Base-by-base conservation (phyloP, 2,113 vertebrate species). In the Podiceps cristatus region DNA sequence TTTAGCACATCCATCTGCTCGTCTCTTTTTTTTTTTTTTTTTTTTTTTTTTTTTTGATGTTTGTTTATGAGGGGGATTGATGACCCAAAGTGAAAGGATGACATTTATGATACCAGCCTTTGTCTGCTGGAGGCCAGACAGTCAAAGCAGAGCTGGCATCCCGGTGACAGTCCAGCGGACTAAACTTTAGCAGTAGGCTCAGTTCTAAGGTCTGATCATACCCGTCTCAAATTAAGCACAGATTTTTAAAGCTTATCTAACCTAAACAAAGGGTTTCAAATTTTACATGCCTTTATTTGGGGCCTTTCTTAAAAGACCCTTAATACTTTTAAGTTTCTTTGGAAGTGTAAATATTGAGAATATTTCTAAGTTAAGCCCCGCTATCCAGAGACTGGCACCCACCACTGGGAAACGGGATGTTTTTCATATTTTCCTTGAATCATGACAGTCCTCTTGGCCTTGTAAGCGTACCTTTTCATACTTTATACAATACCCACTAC, bases 61-160 rank as follows among this genome's bases (percentile, higher is more conserved):
- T n/a, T n/a, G n/a, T n/a, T n/a, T n/a, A 25, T 13, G 49, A 83
- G 66, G 58, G 20, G 80, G 58, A 63, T 58, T 75, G 80, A 73
- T 95, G 89, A n/a, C 66, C 81, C 80, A 11, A 29, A 87, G 50
- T 45, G 87, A 91, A 81, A 78, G 64, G 69, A n/a, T 79, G 80
- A 33, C 10, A 7, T 81, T 75, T 49, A 6, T 28, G 53, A 19
- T 44, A 14, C 22, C 44, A 64, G 50, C 66, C 47, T 81, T 52
- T 75, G 83, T 45, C 47, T 80, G 76, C 73, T 90, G 75, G 50
- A 77, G 78, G 71, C 63, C 88, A 63, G 56, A 45, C 55, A 33
- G 71, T 18, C 50, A n/a, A 11, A 23, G 7, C 66, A 33, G 77
- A 71, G 81, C 82, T 82, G 71, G 17, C 60, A 59, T n/a, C 37